Conservation (phyloP, 2,113 vertebrate genomes). For the Scytalopus superciliaris region DNA sequence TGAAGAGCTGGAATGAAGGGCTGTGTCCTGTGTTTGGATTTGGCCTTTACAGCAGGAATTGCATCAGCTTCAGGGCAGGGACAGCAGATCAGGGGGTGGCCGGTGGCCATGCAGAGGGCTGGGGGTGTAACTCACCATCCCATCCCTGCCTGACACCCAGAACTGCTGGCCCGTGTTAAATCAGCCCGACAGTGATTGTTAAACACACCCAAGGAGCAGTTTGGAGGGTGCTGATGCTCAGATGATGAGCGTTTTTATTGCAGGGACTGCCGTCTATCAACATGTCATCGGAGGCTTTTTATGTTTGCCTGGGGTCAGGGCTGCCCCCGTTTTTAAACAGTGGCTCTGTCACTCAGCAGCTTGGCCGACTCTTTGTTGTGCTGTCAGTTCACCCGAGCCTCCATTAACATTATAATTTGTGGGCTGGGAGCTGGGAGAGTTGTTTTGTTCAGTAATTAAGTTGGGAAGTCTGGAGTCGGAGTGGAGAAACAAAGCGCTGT, state of each 20-base stretch:
- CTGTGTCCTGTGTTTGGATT: neutral
- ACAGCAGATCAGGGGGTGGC: neutral
- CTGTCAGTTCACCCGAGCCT: neutral
- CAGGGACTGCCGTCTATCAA: neutral
- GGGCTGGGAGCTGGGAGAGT: neutral
- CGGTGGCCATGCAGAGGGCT: no score
- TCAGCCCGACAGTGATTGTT: neutral
- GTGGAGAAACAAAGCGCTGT: neutral
- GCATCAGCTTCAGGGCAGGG: neutral
- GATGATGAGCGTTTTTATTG: neutral
- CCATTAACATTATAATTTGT: slow-evolving; percentile 21
- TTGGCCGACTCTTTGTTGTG: neutral
- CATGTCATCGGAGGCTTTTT: neutral
- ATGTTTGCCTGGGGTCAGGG: neutral
- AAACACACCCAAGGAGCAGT: neutral
- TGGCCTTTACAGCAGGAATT: neutral
- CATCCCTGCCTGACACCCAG: neutral
- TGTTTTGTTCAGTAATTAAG: neutral
- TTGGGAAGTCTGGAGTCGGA: neutral
- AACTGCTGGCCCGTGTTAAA: neutral
- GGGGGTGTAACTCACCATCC: no score
- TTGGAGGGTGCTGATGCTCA: neutral
- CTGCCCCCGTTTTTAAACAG: neutral
- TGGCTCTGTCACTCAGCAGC: slow-evolving; percentile 12
- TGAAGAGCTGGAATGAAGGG: neutral